phyloP scores from a whole-genome alignment of 2,888 invertebrate genomes.

The Ophonus ardosiacus region DNA sequence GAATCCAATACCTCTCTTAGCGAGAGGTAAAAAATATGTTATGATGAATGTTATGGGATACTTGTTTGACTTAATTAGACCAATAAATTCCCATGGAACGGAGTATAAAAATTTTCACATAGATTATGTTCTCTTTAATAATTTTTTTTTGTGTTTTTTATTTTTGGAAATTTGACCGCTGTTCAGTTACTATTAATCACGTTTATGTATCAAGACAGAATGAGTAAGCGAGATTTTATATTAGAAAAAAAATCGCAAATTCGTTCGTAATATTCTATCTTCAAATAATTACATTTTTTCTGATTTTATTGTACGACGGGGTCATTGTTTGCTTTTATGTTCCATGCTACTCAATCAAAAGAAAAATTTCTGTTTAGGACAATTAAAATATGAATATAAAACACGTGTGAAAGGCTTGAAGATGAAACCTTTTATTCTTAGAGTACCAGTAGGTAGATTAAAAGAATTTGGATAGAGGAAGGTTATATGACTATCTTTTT shows the following conservation, averaged over 20 bases:
- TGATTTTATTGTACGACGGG: conserved; percentile 51
- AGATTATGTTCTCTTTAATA: conserved; percentile 20
- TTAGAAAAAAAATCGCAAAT: conserved; percentile 59
- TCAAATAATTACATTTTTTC: conserved; percentile 60
- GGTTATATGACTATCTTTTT: too few relatives aligned
- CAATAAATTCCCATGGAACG: background rate
- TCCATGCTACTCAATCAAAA: conserved; percentile 46
- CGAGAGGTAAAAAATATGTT: too few relatives aligned
- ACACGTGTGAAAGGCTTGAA: background rate
- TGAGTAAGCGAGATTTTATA: conserved; percentile 43
- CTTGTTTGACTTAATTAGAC: too few relatives aligned
- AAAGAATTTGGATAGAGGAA: too few relatives aligned
- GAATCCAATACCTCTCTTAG: too few relatives aligned
- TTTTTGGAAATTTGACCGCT: conserved; percentile 13
- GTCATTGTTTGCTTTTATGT: conserved; percentile 58
- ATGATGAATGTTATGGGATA: background rate
- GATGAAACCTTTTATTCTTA: too few relatives aligned
- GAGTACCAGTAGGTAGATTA: too few relatives aligned
- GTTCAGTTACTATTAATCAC: conserved; percentile 56
- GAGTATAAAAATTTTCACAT: conserved; percentile 11
- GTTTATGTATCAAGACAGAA: conserved; percentile 49
- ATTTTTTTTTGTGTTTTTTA: conserved; percentile 14
- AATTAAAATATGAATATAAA: background rate
- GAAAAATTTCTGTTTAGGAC: background rate
- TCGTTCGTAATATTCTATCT: conserved; percentile 47